Conservation (phyloP, 1,140 invertebrate species). For the Leptopilina boulardi region DNA sequence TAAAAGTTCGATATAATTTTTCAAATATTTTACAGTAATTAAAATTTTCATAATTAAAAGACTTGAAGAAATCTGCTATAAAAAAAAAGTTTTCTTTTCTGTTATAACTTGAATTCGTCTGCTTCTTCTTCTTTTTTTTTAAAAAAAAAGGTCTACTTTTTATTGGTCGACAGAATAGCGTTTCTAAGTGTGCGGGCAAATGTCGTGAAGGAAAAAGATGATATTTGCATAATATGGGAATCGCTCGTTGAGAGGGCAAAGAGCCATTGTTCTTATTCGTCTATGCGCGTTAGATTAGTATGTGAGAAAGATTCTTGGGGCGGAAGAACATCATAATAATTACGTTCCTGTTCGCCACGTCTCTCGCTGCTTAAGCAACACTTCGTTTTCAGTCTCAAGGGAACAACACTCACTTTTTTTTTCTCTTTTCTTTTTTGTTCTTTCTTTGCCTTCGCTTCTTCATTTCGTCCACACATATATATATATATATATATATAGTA, state of each 20-base stretch:
- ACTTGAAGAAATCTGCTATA: no score
- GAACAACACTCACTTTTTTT: constrained; percentile 25
- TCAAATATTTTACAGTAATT: no score
- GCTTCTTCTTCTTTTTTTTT: not conserved
- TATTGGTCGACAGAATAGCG: not conserved
- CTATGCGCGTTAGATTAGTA: constrained; percentile 60
- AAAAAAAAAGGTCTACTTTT: not conserved
- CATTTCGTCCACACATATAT: not conserved
- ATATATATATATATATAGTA: no score
- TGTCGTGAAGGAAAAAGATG: constrained; percentile 20
- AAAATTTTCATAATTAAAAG: no score
- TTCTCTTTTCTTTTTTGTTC: not conserved
- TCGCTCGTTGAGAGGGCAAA: constrained; percentile 56
- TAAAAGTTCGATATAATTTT: no score
- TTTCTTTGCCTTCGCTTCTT: not conserved
- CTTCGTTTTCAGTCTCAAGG: constrained; percentile 31
- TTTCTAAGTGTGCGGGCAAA: not conserved
- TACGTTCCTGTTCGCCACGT: constrained; percentile 57
- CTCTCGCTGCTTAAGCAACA: constrained; percentile 47
- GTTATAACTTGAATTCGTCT: no score
- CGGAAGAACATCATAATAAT: constrained; percentile 72
- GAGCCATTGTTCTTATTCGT: constrained; percentile 65
- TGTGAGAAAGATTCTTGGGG: constrained; percentile 67
- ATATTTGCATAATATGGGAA: constrained; percentile 71
- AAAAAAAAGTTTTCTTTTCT: no score